Conservation (phyloP, 1,140 invertebrate species). For the Drosophila mayri region DNA sequence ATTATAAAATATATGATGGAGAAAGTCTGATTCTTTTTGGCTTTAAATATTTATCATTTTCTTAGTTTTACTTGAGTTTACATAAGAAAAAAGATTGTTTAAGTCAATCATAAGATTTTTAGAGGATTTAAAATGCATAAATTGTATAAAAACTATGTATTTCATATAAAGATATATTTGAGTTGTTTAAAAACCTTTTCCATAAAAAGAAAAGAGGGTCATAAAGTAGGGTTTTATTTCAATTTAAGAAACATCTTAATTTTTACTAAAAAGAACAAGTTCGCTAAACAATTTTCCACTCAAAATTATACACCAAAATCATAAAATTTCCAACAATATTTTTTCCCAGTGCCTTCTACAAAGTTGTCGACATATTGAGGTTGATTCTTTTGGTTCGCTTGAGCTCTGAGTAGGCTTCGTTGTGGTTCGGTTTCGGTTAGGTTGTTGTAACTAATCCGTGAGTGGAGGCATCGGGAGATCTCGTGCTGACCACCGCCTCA, state of each 20-base stretch:
- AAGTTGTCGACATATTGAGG: slow-evolving; percentile 81
- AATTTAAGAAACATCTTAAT: neutral
- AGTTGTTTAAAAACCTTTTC: neutral
- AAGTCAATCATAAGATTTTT: no score
- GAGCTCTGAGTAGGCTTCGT: slow-evolving; percentile 17
- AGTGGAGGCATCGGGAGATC: slow-evolving; percentile 22
- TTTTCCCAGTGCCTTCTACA: slow-evolving; percentile 42
- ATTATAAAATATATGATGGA: no score
- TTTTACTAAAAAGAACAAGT: neutral
- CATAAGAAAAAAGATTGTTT: no score
- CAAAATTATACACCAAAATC: neutral
- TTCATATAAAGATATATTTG: neutral
- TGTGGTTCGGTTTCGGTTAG: slow-evolving; percentile 26
- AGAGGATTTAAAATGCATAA: neutral
- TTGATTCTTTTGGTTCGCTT: slow-evolving; percentile 61
- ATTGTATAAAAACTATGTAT: no score
- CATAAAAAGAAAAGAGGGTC: neutral
- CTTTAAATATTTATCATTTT: no score
- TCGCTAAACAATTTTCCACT: neutral
- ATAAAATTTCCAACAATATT: neutral
- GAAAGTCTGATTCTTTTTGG: neutral
- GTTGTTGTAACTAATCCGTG: slow-evolving; percentile 70
- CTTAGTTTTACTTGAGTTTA: no score
- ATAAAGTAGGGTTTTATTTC: neutral
- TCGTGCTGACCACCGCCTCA: slow-evolving; percentile 64